Evolutionary conservation across 2,888 invertebrate genomes (phyloP).

Genomic region (Lypha dubia): DNA sequence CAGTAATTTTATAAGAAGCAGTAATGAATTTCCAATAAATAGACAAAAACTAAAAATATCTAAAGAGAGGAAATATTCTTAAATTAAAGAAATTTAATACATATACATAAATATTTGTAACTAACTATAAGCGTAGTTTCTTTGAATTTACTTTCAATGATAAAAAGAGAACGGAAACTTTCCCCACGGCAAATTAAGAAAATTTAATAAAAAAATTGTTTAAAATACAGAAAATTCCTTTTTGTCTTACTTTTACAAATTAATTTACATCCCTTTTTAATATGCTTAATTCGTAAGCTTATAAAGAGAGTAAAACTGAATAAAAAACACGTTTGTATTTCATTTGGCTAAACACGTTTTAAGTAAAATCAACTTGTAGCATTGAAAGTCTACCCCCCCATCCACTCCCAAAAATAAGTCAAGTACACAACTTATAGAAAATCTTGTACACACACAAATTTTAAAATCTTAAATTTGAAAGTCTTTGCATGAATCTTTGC

Average conservation of each 20-base stretch:
- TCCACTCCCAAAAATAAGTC: background rate
- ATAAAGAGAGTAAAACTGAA: background rate
- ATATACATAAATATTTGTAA: no score
- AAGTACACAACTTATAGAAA: background rate
- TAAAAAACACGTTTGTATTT: background rate
- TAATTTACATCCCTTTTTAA: background rate
- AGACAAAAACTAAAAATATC: no score
- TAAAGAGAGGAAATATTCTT: no score
- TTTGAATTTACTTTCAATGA: no score
- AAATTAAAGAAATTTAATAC: no score
- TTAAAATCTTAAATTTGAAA: constrained; percentile 9
- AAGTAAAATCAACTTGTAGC: constrained; percentile 47
- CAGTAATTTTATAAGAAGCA: no score
- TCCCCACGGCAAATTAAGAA: no score
- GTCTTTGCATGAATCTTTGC: constrained; percentile 11
- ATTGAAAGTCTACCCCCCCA: constrained; percentile 14
- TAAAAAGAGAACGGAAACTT: no score
- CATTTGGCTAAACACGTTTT: constrained; percentile 1
- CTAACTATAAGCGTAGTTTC: no score
- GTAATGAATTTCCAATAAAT: no score
- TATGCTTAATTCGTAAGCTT: background rate
- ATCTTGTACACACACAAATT: background rate
- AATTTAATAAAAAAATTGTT: no score
- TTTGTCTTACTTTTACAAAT: background rate
- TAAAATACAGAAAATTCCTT: no score